Evolutionary conservation across 2,113 vertebrate species (phyloP).

Genomic region (Progne subis): DNA sequence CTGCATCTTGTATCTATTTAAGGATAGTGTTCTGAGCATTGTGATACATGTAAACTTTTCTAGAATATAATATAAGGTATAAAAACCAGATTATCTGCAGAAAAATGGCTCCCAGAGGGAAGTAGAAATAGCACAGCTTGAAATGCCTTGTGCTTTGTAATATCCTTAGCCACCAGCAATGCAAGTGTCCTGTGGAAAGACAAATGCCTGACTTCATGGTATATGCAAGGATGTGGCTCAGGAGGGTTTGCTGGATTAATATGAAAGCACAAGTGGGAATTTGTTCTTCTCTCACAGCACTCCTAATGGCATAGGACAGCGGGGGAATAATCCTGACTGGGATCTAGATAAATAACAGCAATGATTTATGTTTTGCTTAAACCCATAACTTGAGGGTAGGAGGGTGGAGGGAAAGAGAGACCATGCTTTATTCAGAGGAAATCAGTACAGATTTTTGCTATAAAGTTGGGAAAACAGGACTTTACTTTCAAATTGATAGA

Average conservation of each 20-base stretch:
- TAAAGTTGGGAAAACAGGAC: neutral
- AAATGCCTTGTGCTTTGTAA: conserved; percentile 1
- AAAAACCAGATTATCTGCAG: conserved; percentile 34
- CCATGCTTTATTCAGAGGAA: neutral
- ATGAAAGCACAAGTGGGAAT: neutral
- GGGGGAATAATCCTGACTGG: neutral
- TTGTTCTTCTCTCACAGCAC: neutral
- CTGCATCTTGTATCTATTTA: neutral
- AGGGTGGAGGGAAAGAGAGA: neutral
- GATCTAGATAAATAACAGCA: neutral
- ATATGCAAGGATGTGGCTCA: neutral
- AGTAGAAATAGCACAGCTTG: conserved; percentile 24
- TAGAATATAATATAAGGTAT: conserved; percentile 1
- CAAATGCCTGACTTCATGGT: conserved; percentile 9
- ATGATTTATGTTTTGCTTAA: neutral
- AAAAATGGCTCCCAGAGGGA: conserved; percentile 35
- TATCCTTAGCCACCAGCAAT: conserved; percentile 35
- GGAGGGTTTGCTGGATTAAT: neutral
- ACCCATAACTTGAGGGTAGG: neutral
- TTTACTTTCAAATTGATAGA: neutral
- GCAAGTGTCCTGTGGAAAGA: conserved; percentile 33
- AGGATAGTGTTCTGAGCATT: neutral
- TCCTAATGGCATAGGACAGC: neutral
- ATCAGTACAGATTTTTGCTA: neutral
- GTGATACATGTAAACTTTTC: neutral